Base-by-base conservation (phyloP, 2,888 invertebrate genomes). In the Choristoneura rosaceana region DNA sequence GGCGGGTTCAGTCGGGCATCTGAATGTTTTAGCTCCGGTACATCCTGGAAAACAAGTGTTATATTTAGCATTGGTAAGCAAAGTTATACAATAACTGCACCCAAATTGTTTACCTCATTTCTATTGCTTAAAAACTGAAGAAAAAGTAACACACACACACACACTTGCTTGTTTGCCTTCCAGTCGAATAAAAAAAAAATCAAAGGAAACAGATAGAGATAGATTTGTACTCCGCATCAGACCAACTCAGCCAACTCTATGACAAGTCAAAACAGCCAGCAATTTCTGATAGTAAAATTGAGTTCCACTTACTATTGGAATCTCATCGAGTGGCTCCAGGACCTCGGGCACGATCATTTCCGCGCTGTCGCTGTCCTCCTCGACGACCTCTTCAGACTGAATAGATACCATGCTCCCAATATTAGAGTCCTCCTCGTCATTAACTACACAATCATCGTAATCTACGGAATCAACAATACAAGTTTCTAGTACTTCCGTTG, bases 351-450 rank as follows among this genome's bases (percentile, higher is more conserved):
- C 82, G 7, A 90, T 89, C 67, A 87, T 74, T 73, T 90, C 91
- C 3, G 78, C 76, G 58, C 76, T 82, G 38, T 76, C 75, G 15
- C 64, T 69, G 2, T 75, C 76, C 2, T 73, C 64, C 14, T 15
- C 73, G n/a, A 52, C 73, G 10, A 84, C 79, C 15, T 91, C 90
- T 61, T 90, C 91, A 0, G 88, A 85, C 33, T 88, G 80, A 71
- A 90, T 84, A 0, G 89, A 90, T 15, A 90, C 88, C 88, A 91
- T 91, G 77, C 90, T 91, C 0, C 90, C 91, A 34, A 90, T 87
- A 70, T 90, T 89, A 0, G 90, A 90, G 59, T 90, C 87, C 4
- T 88, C 90, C 59, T 90, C 89, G 25, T 86, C 83, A 81, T 2
- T 50, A 41, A 86, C 81, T 1, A 86, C 75, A 71, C 83, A 89